Conservation (phyloP, 2,797 vertebrate species). For the Fistularia tabacaria region DNA sequence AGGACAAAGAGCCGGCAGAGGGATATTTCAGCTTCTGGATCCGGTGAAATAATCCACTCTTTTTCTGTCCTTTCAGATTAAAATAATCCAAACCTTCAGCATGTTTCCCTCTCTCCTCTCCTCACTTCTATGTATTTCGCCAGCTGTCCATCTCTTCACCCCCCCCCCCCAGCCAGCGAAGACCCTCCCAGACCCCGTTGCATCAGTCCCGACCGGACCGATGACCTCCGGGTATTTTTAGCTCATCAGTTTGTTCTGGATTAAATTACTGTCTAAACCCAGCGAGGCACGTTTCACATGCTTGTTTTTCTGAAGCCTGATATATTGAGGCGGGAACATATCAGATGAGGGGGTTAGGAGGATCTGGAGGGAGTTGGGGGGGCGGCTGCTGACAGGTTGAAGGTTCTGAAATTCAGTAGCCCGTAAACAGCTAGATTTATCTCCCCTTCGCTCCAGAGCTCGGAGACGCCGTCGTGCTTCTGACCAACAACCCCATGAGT, state of each 20-base stretch:
- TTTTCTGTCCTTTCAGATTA: too few relatives aligned
- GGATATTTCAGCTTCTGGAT: background rate
- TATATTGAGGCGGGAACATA: too few relatives aligned
- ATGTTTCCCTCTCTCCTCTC: background rate
- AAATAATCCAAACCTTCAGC: too few relatives aligned
- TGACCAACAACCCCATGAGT: too few relatives aligned
- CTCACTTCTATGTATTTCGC: background rate
- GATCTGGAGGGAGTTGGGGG: too few relatives aligned
- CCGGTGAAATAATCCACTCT: background rate
- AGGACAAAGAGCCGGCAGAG: background rate
- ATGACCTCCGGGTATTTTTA: slow-evolving; percentile 61
- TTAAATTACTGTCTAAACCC: slow-evolving; percentile 67
- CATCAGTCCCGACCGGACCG: slow-evolving; percentile 24
- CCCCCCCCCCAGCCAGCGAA: background rate
- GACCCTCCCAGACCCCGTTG: slow-evolving; percentile 24
- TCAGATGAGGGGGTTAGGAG: too few relatives aligned
- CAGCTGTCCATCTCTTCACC: slow-evolving; percentile 20
- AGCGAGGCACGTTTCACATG: slow-evolving; percentile 16
- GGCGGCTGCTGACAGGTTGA: too few relatives aligned
- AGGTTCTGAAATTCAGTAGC: too few relatives aligned
- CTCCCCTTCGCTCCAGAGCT: too few relatives aligned
- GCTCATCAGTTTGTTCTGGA: slow-evolving; percentile 63
- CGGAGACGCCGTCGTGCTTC: too few relatives aligned
- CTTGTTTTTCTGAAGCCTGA: slow-evolving; percentile 26
- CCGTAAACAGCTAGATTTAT: too few relatives aligned